phyloP scores from a whole-genome alignment of 2,797 vertebrate genomes.

The Melanotaenia parkinsoni region DNA sequence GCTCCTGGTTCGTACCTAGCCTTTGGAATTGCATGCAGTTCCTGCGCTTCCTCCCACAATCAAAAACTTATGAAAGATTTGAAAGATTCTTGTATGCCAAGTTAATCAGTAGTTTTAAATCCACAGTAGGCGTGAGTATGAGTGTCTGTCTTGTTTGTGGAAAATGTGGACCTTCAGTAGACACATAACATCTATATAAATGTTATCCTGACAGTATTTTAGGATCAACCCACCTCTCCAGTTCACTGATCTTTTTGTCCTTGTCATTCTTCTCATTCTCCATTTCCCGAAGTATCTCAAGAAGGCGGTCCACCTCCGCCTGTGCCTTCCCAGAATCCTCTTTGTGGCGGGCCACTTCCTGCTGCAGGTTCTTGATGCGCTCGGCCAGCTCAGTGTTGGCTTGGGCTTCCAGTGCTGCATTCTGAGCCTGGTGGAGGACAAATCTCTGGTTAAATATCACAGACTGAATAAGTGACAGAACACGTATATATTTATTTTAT shows the following conservation, averaged over 20 bases:
- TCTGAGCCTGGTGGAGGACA: slow-evolving; percentile 85
- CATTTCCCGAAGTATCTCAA: slow-evolving; percentile 98
- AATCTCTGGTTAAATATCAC: slow-evolving; percentile 29
- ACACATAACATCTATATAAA: background rate
- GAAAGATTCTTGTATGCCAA: background rate
- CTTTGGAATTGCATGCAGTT: background rate
- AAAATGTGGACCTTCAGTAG: background rate
- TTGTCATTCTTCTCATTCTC: slow-evolving; percentile 99
- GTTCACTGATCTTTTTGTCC: slow-evolving; percentile 96
- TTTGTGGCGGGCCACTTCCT: slow-evolving; percentile 88
- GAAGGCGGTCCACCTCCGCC: slow-evolving; percentile 95
- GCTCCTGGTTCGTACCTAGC: background rate
- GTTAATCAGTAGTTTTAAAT: background rate
- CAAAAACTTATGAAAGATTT: background rate
- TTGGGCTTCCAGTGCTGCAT: slow-evolving; percentile 90
- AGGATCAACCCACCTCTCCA: slow-evolving; percentile 89
- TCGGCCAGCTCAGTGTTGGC: slow-evolving; percentile 92
- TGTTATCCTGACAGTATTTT: background rate
- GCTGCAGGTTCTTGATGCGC: slow-evolving; percentile 89
- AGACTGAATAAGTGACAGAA: background rate
- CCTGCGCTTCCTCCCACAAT: background rate
- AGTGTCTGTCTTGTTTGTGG: too few species aligned
- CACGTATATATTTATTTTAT: too few species aligned
- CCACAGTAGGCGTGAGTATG: background rate
- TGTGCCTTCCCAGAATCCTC: slow-evolving; percentile 95